These are phyloP conservation scores for Dendroctonus ponderosae DNA, from an alignment of 1,140 invertebrate species.

Conservation along the genomic window DNA sequence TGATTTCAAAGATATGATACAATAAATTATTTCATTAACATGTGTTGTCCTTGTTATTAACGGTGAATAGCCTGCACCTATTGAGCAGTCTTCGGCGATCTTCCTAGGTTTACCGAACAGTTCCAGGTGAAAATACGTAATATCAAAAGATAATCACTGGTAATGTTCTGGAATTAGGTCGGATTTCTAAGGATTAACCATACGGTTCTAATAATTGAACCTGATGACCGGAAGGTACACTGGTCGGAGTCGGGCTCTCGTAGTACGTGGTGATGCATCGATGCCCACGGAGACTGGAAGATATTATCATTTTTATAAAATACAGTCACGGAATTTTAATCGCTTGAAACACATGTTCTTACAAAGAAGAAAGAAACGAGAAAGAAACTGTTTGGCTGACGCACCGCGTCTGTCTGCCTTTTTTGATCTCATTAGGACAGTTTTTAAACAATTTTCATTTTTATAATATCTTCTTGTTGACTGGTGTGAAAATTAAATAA, in stretches of 20 bases:
- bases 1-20: no score
- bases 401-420: no score
- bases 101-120: no score
- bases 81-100: no score
- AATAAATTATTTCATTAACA: no score
- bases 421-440: no score
- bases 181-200: constrained; percentile 15
- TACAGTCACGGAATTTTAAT: constrained; percentile 32
- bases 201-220: constrained; percentile 26
- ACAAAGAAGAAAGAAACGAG: constrained; percentile 3
- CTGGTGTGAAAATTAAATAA: no score
- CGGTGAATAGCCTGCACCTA: no score
- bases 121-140: background rate
- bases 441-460: no score
- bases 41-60: no score
- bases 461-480: no score
- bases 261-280: constrained; percentile 15
- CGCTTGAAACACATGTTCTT: constrained; percentile 24
- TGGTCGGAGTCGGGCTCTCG: background rate
- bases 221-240: constrained; percentile 24
- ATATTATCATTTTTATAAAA: constrained; percentile 32
- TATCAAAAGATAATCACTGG: constrained; percentile 19
- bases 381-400: background rate
- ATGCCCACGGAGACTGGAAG: constrained; percentile 19
- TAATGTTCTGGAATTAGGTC: constrained; percentile 17